Percentiles rank a stretch among this genome's conserved stretches.
phyloP scores from a whole-genome alignment of 2,797 vertebrate species.

The Gallirallus australis region DNA sequence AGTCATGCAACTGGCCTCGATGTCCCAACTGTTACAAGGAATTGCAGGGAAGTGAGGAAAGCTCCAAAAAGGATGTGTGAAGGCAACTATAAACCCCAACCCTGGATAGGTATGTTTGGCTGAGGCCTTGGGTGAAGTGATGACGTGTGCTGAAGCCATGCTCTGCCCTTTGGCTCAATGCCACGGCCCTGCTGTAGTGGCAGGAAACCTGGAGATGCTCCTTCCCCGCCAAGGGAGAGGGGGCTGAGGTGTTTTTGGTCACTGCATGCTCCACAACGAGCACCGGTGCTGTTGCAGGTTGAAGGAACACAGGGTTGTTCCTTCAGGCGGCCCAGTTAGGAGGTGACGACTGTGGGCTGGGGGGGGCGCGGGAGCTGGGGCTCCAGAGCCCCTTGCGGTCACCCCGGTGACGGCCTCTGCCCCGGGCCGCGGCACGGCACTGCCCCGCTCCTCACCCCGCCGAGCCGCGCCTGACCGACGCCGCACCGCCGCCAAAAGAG shows the following conservation, averaged over 20 bases:
- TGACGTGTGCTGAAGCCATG: not conserved
- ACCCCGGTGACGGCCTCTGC: not conserved
- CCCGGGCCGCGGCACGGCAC: not conserved
- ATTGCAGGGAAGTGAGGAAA: not conserved
- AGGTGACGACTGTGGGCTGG: not conserved
- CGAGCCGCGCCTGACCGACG: not conserved
- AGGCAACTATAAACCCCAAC: not conserved
- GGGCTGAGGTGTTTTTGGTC: too few species aligned
- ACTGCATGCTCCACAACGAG: not conserved
- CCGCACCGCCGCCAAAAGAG: not conserved
- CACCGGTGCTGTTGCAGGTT: too few species aligned
- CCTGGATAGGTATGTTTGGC: not conserved
- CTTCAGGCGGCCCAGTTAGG: not conserved
- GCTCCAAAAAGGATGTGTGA: not conserved
- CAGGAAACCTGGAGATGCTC: not conserved
- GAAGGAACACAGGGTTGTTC: not conserved
- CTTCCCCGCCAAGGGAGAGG: not conserved
- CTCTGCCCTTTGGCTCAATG: not conserved
- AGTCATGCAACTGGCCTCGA: not conserved
- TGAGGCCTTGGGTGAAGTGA: not conserved
- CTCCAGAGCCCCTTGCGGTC: not conserved
- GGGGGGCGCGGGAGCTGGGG: too few species aligned
- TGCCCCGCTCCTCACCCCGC: not conserved
- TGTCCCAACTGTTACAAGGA: slow-evolving; percentile 28
- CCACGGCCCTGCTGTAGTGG: rapidly evolving